phyloP scores from a whole-genome alignment of 1,140 invertebrate species.

The Trachymyrmex cornetzi region DNA sequence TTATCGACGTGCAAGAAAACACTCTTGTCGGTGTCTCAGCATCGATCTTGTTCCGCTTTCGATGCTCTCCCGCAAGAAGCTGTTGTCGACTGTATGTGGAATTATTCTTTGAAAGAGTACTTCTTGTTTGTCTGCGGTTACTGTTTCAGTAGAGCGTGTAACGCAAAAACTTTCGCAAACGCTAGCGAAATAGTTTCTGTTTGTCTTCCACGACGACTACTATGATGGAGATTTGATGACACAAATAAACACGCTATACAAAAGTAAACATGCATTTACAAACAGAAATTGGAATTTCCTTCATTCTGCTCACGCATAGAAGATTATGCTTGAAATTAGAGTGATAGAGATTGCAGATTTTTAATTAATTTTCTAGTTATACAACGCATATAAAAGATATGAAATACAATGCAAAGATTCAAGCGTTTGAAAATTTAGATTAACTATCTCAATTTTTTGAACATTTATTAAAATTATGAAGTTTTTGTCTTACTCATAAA shows the following conservation, averaged over 20 bases:
- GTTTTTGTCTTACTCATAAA: neutral
- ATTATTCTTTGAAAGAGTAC: constrained; percentile 52
- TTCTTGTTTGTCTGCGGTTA: constrained; percentile 44
- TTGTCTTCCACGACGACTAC: constrained; percentile 22
- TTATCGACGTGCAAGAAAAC: constrained; percentile 54
- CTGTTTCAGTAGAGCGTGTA: constrained; percentile 33
- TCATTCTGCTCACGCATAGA: constrained; percentile 9
- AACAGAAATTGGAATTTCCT: constrained; percentile 37
- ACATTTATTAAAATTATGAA: neutral
- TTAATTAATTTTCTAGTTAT: constrained; percentile 9
- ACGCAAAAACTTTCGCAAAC: constrained; percentile 34
- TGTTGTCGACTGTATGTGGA: constrained; percentile 44
- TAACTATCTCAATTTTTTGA: neutral
- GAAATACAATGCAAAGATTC: neutral
- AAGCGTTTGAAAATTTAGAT: neutral
- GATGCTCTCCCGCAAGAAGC: constrained; percentile 37
- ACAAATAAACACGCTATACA: constrained; percentile 29
- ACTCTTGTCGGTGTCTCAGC: constrained; percentile 68
- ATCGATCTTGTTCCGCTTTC: constrained; percentile 70
- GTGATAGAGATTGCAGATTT: neutral
- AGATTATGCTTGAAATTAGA: neutral
- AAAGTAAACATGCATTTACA: constrained; percentile 8
- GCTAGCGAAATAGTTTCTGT: constrained; percentile 46
- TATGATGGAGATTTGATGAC: constrained; percentile 40
- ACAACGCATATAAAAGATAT: neutral